Evolutionary conservation across 2,797 vertebrate species (phyloP).

Genomic region (Luscinia luscinia): DNA sequence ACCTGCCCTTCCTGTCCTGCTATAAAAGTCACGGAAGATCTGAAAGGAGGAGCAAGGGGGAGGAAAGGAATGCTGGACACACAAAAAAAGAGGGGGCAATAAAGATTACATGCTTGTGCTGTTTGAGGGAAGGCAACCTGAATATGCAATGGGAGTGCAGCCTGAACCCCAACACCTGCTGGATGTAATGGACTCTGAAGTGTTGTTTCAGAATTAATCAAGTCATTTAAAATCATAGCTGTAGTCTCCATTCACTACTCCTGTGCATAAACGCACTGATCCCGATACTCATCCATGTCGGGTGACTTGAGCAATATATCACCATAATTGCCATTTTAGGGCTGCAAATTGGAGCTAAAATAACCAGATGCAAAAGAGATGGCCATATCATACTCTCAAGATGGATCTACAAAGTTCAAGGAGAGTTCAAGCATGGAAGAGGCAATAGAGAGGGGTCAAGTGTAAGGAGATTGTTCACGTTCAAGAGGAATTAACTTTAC

Average conservation of each 20-base stretch:
- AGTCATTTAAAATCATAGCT: conserved; percentile 85
- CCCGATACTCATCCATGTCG: conserved; percentile 85
- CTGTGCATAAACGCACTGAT: conserved; percentile 88
- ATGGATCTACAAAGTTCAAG: conserved; percentile 94
- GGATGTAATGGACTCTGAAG: conserved; percentile 82
- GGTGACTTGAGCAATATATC: conserved; percentile 92
- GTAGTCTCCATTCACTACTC: conserved; percentile 81
- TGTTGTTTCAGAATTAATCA: conserved; percentile 86
- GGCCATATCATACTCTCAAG: conserved; percentile 82
- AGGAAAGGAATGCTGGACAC: conserved; percentile 1
- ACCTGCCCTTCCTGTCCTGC: neutral
- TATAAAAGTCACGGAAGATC: neutral
- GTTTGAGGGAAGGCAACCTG: conserved; percentile 57
- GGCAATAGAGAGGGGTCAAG: conserved; percentile 87
- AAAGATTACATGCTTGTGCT: conserved; percentile 47
- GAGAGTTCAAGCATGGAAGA: conserved; percentile 96
- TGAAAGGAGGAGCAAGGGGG: neutral
- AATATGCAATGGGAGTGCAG: conserved; percentile 42
- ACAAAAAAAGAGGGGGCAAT: neutral
- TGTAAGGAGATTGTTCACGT: conserved; percentile 84
- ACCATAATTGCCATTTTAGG: conserved; percentile 94
- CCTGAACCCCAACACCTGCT: conserved; percentile 80
- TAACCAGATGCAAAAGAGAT: conserved; percentile 97
- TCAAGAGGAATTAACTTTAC: conserved; percentile 90
- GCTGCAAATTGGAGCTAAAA: conserved; percentile 95